Conservation (phyloP, 2,113 vertebrate species). For the Macrotis lagotis region DNA sequence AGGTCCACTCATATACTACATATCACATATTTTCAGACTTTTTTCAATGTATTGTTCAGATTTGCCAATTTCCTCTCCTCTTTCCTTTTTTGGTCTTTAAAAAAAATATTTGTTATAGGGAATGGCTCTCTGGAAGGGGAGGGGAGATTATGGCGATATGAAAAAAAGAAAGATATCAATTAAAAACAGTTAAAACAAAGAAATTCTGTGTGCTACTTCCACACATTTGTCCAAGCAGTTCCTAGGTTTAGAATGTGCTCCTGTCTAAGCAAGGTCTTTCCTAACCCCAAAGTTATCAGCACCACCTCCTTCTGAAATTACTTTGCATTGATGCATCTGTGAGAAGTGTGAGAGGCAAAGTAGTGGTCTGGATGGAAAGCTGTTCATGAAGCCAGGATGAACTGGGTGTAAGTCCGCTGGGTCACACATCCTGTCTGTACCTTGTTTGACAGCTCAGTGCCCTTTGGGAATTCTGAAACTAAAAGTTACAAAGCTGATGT, state of each 20-base stretch:
- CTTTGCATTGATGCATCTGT: not conserved
- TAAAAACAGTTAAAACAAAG: not conserved
- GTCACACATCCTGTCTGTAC: too few relatives aligned
- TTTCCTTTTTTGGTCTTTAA: not conserved
- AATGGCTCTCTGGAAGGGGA: not conserved
- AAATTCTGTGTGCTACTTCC: not conserved
- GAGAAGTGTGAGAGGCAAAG: not conserved
- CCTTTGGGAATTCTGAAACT: too few relatives aligned
- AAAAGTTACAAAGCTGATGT: too few relatives aligned
- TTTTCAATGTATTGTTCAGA: not conserved
- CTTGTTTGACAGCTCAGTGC: too few relatives aligned
- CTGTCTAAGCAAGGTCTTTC: not conserved
- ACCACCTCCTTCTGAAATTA: not conserved
- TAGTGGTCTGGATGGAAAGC: too few relatives aligned
- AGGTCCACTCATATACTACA: not conserved
- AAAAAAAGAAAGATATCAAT: not conserved
- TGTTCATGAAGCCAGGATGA: too few relatives aligned
- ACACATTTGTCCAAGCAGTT: not conserved
- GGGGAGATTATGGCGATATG: not conserved
- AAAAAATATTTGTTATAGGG: not conserved
- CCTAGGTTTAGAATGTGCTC: not conserved
- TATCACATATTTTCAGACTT: not conserved
- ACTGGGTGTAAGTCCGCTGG: too few relatives aligned
- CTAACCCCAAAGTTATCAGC: not conserved
- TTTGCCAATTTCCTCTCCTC: not conserved